Conservation (phyloP, 2,888 invertebrate species). For the Microctonus brassicae region DNA sequence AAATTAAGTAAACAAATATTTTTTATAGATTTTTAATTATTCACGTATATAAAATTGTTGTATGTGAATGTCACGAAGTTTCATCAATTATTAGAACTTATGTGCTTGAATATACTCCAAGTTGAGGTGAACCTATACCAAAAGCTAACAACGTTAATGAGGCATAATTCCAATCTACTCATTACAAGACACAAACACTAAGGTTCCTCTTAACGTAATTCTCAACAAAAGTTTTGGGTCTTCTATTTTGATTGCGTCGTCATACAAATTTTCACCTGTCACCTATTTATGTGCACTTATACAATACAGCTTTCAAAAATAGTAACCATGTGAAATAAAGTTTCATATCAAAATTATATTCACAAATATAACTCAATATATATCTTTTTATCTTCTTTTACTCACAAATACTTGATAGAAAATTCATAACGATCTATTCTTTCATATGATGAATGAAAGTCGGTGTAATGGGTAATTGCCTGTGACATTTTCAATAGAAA, state of each 20-base stretch:
- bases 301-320: no score
- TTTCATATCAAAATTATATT: no score
- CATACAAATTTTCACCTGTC: background rate
- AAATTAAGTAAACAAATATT: no score
- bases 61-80: background rate
- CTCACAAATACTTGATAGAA: background rate
- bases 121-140: background rate
- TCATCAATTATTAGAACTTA: background rate
- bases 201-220: slow-evolving; percentile 22
- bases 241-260: background rate
- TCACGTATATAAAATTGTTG: no score
- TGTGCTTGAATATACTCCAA: background rate
- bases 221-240: slow-evolving; percentile 3
- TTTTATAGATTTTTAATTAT: no score
- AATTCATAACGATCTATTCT: background rate
- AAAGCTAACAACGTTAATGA: background rate
- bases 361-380: background rate
- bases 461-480: slow-evolving; percentile 34
- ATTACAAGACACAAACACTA: background rate
- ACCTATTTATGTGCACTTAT: background rate
- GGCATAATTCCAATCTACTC: background rate
- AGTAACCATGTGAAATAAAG: no score
- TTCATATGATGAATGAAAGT: slow-evolving; percentile 16
- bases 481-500: slow-evolving; percentile 45
- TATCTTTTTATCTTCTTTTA: no score